phyloP scores from a whole-genome alignment of 2,888 invertebrate genomes.

The Drosophila seclusa region DNA sequence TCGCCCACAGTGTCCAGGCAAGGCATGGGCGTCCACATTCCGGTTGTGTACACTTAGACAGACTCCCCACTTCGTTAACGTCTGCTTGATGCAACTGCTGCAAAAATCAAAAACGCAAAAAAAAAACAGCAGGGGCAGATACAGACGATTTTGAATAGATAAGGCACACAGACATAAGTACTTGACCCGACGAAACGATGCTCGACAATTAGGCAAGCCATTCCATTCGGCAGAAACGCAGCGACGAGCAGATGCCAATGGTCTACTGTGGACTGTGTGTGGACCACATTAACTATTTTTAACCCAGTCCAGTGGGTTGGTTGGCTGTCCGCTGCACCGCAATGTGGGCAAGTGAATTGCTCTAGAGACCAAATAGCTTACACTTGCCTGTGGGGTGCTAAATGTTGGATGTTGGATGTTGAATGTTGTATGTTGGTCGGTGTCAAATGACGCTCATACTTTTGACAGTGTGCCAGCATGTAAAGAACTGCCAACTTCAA shows the following conservation, averaged over 20 bases:
- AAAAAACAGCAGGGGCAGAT: conserved; percentile 15
- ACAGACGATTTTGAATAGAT: conserved; percentile 61
- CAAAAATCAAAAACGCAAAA: conserved; percentile 1
- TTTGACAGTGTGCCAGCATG: conserved; percentile 8
- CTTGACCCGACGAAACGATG: conserved; percentile 33
- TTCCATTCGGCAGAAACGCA: conserved; percentile 6
- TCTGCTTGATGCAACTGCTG: conserved; percentile 11
- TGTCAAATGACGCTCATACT: conserved; percentile 25
- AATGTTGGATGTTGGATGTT: not conserved
- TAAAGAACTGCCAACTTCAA: conserved; percentile 20
- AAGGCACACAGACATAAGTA: conserved; percentile 56
- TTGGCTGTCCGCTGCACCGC: conserved; percentile 3
- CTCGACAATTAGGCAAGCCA: conserved; percentile 41
- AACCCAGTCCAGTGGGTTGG: conserved; percentile 56
- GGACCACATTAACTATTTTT: conserved; percentile 43
- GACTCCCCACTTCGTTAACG: conserved; percentile 28
- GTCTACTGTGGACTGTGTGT: conserved; percentile 6
- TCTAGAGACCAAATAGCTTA: conserved; percentile 35
- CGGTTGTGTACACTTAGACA: conserved; percentile 10
- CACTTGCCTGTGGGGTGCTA: conserved; percentile 4
- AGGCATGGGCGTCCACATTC: conserved; percentile 23
- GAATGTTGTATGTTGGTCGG: conserved; percentile 47
- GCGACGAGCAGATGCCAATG: conserved; percentile 8
- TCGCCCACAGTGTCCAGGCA: conserved; percentile 26
- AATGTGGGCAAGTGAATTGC: conserved; percentile 54